Conservation (phyloP, 2,888 invertebrate species). For the Drosophila tripunctata region DNA sequence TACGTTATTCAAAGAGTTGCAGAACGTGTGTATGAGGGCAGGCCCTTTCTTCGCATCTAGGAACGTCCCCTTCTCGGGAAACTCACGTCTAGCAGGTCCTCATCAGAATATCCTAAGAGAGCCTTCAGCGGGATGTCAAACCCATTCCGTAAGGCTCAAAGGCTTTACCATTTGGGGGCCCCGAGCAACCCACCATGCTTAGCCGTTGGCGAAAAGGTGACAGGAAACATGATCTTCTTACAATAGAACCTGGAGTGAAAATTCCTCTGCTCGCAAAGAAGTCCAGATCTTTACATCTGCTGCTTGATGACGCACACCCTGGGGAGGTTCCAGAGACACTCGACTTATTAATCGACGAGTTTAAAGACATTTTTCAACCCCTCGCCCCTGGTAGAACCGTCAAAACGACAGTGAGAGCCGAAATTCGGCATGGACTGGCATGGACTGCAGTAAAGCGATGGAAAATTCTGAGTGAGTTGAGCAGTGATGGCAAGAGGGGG, state of each 20-base stretch:
- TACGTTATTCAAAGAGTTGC: background rate
- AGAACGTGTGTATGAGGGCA: background rate
- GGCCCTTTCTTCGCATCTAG: background rate
- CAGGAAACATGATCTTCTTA: background rate
- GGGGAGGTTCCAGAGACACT: background rate
- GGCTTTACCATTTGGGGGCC: background rate
- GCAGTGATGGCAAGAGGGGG: background rate
- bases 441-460: background rate
- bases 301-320: background rate
- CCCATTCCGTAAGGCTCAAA: constrained; percentile 7
- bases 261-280: background rate
- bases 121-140: background rate
- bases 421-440: no score
- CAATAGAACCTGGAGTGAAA: constrained; percentile 3
- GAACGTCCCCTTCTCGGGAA: background rate
- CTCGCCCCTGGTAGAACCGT: background rate
- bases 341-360: background rate
- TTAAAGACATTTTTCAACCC: background rate
- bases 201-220: background rate
- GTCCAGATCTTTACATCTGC: background rate
- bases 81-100: background rate
- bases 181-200: background rate
- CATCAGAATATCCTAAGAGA: background rate
- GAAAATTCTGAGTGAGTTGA: background rate
- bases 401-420: no score